These are phyloP conservation scores for Pseudeuparius sepicola DNA, from an alignment of 2,888 invertebrate genomes.

Conservation along the genomic window DNA sequence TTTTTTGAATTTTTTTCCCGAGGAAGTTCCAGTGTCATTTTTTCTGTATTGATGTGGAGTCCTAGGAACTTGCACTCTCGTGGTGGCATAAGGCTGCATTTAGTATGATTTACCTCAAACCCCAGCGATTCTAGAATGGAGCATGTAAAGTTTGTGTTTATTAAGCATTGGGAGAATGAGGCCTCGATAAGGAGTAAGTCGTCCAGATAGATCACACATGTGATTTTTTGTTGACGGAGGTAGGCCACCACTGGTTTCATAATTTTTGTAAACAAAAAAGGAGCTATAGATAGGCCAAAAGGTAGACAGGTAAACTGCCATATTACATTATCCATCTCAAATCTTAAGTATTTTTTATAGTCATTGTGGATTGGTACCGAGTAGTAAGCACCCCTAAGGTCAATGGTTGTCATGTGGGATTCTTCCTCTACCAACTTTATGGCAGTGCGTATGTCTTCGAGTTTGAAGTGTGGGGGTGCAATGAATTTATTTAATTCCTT, in stretches of 20 bases:
- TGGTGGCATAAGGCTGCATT: constrained; percentile 15
- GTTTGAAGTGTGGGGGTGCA: constrained; percentile 22
- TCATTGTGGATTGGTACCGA: constrained; percentile 18
- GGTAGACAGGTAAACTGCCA: constrained; percentile 24
- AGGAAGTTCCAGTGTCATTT: too few relatives aligned
- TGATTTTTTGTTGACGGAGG: constrained; percentile 17
- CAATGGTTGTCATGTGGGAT: constrained; percentile 13
- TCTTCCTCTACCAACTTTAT: constrained; percentile 17
- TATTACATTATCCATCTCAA: constrained; percentile 17
- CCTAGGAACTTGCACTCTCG: constrained; percentile 17
- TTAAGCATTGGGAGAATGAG: constrained; percentile 12
- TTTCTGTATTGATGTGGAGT: constrained; percentile 17
- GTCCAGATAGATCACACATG: constrained; percentile 21
- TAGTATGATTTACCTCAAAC: constrained; percentile 21
- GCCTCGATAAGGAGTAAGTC: constrained; percentile 18
- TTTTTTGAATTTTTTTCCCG: too few relatives aligned
- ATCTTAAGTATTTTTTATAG: constrained; percentile 21
- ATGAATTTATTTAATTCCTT: constrained; percentile 23
- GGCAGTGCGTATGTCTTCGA: constrained; percentile 22
- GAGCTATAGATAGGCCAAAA: constrained; percentile 24
- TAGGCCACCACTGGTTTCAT: constrained; percentile 21
- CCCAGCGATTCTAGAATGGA: constrained; percentile 16
- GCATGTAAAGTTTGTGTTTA: constrained; percentile 5
- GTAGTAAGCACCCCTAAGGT: constrained; percentile 18
- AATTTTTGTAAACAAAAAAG: constrained; percentile 27